Percentiles rank a stretch among this genome's conserved stretches.
These are phyloP conservation scores for Parthenolecanium corni DNA, from an alignment of 2,888 invertebrate species.

Conservation along the genomic window DNA sequence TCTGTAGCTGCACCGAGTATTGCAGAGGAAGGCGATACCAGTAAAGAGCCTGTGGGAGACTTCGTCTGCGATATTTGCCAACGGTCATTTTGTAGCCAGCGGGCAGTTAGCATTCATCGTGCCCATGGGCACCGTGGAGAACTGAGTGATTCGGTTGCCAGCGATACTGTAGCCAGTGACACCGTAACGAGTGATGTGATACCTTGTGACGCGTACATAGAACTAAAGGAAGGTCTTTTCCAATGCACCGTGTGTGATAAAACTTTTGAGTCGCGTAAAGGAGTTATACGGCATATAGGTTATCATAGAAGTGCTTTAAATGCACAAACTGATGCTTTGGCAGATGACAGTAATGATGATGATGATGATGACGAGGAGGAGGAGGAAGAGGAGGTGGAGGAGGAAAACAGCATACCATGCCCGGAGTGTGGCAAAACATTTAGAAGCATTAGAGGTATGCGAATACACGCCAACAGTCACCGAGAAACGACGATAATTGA, in stretches of 20 bases:
- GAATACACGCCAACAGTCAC: not conserved
- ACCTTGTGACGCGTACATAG: not conserved
- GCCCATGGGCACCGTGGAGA: too few relatives aligned
- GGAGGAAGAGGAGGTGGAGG: not conserved
- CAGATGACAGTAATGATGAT: not conserved
- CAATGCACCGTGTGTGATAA: not conserved
- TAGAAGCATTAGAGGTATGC: not conserved
- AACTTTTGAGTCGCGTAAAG: not conserved
- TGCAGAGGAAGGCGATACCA: not conserved
- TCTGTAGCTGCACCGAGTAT: not conserved
- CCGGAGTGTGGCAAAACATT: not conserved
- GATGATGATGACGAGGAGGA: not conserved
- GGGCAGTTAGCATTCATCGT: too few relatives aligned
- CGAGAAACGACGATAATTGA: too few relatives aligned
- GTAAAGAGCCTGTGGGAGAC: too few relatives aligned
- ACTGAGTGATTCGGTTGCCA: too few relatives aligned
- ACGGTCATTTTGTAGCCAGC: too few relatives aligned
- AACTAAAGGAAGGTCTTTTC: not conserved
- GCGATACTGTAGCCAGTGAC: not conserved
- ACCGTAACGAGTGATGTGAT: not conserved
- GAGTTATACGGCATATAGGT: not conserved
- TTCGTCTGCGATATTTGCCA: too few relatives aligned
- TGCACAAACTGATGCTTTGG: not conserved
- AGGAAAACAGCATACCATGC: not conserved
- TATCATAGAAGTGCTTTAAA: not conserved